phyloP scores from a whole-genome alignment of 2,797 vertebrate genomes.

The Aeoliscus strigatus region DNA sequence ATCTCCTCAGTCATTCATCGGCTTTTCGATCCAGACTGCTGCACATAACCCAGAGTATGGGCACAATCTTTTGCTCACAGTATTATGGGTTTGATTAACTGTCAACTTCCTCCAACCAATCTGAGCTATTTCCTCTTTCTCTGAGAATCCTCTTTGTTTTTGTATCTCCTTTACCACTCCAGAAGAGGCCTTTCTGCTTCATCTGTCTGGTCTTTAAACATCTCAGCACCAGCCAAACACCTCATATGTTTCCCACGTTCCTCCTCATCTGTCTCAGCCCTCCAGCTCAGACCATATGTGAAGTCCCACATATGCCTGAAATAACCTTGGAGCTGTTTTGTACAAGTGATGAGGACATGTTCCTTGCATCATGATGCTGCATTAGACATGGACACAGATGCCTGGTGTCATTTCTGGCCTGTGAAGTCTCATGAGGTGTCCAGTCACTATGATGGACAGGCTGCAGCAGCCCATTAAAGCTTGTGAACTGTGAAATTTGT shows the following conservation, averaged over 20 bases:
- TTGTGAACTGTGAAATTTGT: conserved; percentile 61
- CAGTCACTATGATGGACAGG: conserved; percentile 56
- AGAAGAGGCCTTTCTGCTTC: conserved; percentile 1
- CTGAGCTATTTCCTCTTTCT: conserved; percentile 13
- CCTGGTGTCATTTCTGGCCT: conserved; percentile 24
- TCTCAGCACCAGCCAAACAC: conserved; percentile 2
- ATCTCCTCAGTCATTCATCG: conserved; percentile 40
- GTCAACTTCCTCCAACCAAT: conserved; percentile 49
- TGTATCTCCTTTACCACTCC: conserved; percentile 7
- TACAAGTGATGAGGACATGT: conserved; percentile 3
- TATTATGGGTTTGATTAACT: conserved; percentile 62
- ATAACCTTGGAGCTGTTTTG: conserved; percentile 22
- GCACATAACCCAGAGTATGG: conserved; percentile 46
- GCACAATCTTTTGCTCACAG: conserved; percentile 31
- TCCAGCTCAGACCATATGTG: conserved; percentile 29
- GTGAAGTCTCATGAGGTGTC: conserved; percentile 37
- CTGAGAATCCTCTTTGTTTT: conserved; percentile 7
- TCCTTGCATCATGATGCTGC: conserved; percentile 16
- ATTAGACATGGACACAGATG: conserved; percentile 23
- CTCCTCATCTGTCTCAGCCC: conserved; percentile 22
- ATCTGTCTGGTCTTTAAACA: conserved; percentile 1
- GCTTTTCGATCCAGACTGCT: conserved; percentile 42
- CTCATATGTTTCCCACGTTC: conserved; percentile 8
- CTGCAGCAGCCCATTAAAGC: conserved; percentile 64
- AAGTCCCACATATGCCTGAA: conserved; percentile 38